phyloP scores from a whole-genome alignment of 2,888 invertebrate species.

The Empis livida region DNA sequence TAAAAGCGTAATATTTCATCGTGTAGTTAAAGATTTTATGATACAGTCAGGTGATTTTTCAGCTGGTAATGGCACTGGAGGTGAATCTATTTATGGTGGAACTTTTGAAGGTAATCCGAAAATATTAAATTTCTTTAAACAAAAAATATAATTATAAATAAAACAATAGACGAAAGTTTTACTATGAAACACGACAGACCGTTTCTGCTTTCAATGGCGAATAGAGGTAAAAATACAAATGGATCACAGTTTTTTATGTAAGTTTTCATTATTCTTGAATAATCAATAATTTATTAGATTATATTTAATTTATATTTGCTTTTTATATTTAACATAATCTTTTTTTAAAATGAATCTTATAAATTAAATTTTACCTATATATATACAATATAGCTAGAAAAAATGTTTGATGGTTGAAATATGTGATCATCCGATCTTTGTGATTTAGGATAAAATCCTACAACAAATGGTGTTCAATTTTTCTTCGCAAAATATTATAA shows the following conservation, averaged over 20 bases:
- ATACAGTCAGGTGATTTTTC: constrained; percentile 85
- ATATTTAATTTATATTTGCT: background rate
- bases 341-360: too few relatives aligned
- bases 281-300: background rate
- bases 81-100: constrained; percentile 96
- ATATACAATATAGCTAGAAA: too few relatives aligned
- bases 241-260: constrained; percentile 99
- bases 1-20: constrained; percentile 79
- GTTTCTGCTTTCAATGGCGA: constrained; percentile 94
- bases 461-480: too few relatives aligned
- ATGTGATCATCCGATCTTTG: too few relatives aligned
- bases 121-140: constrained; percentile 4
- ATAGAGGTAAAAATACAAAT: constrained; percentile 93
- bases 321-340: background rate
- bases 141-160: constrained; percentile 1
- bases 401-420: too few relatives aligned
- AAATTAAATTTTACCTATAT: too few relatives aligned
- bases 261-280: constrained; percentile 41
- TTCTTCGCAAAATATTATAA: too few relatives aligned
- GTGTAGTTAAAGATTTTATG: constrained; percentile 97
- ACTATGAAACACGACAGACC: constrained; percentile 77
- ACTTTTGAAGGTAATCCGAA: constrained; percentile 72
- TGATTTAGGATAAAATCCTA: too few relatives aligned
- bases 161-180: constrained; percentile 81
- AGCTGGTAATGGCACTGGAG: constrained; percentile 92